Conservation (phyloP, 2,888 invertebrate genomes). For the Syrista parreyssii region DNA sequence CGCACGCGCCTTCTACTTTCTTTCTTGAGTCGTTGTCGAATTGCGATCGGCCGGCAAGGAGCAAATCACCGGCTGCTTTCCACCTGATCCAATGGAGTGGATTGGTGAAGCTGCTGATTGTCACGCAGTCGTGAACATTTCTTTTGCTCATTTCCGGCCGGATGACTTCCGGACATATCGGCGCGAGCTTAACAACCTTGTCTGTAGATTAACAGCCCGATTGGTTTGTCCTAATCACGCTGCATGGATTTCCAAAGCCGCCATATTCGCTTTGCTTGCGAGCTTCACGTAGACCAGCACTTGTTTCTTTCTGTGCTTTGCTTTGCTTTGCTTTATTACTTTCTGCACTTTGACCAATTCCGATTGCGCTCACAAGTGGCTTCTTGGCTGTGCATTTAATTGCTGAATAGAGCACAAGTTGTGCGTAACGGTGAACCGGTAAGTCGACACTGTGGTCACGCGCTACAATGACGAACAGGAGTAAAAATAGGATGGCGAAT, state of each 20-base stretch:
- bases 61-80: not conserved
- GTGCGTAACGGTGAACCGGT: conserved; percentile 10
- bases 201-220: conserved; percentile 2
- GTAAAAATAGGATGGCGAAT: conserved; percentile 24
- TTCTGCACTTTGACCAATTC: too few species aligned
- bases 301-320: too few species aligned
- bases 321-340: too few species aligned
- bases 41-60: not conserved
- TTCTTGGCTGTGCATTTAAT: too few species aligned
- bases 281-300: too few species aligned
- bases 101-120: too few species aligned
- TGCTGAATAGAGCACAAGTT: too few species aligned
- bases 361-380: too few species aligned
- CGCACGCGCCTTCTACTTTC: not conserved
- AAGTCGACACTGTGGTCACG: conserved; percentile 25
- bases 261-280: too few species aligned
- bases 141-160: conserved; percentile 21
- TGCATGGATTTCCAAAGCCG: not conserved
- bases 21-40: not conserved
- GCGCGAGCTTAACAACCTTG: not conserved
- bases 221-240: not conserved
- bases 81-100: not conserved
- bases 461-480: conserved; percentile 13
- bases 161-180: conserved; percentile 21
- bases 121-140: too few species aligned